These are phyloP conservation scores for Plusia festucae DNA, from an alignment of 2,888 invertebrate genomes.

Conservation along the genomic window DNA sequence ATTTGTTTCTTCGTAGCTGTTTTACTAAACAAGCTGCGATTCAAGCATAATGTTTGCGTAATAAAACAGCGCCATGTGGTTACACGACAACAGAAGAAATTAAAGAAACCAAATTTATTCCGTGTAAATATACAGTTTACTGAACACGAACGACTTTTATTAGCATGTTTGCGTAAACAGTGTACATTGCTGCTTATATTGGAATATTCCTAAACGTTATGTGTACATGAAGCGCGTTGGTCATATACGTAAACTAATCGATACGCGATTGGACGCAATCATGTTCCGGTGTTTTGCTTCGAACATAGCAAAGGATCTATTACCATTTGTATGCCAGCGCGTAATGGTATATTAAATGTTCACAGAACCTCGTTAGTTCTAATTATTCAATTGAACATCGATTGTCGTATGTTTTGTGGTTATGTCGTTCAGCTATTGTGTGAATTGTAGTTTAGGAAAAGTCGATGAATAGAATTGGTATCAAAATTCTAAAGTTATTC, in stretches of 20 bases:
- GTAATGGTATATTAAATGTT: conserved; percentile 19
- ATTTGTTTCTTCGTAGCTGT: not conserved
- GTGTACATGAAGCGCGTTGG: conserved; percentile 13
- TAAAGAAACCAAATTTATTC: conserved; percentile 2
- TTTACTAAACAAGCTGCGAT: conserved; percentile 5
- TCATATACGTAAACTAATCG: conserved; percentile 22
- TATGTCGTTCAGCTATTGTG: not conserved
- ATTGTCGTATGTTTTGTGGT: conserved; percentile 3
- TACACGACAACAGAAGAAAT: not conserved
- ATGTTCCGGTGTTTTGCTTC: conserved; percentile 38
- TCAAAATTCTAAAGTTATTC: too few species aligned
- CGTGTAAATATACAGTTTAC: not conserved
- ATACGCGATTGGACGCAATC: conserved; percentile 25
- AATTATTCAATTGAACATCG: conserved; percentile 15
- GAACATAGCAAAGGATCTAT: conserved; percentile 45
- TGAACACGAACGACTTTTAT: conserved; percentile 4
- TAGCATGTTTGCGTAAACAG: conserved; percentile 1
- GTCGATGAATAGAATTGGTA: too few species aligned
- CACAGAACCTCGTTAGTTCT: conserved; percentile 19
- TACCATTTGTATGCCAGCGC: conserved; percentile 45
- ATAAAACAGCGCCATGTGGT: conserved; percentile 5
- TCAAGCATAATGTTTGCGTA: conserved; percentile 6
- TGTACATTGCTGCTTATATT: not conserved
- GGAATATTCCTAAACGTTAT: conserved; percentile 12
- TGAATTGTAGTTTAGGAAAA: not conserved